Conservation (phyloP, 2,113 vertebrate genomes). For the Rhinolophus ferrumequinum region DNA sequence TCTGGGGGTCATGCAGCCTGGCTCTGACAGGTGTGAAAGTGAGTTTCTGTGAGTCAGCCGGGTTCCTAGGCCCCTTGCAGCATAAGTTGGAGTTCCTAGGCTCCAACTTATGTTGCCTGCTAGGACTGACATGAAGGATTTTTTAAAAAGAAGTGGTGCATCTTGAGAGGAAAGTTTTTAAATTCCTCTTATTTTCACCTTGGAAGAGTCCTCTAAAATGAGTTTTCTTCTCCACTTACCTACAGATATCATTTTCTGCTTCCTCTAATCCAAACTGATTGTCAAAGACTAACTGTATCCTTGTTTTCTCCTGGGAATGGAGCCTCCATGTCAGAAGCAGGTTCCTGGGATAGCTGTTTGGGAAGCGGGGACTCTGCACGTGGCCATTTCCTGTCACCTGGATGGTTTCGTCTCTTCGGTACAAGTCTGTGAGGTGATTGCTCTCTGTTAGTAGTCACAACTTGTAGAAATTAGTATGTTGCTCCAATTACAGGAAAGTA, state of each 20-base stretch:
- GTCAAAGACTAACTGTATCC: conserved; percentile 95
- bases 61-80: no score
- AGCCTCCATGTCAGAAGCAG: conserved; percentile 96
- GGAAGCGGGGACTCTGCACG: conserved; percentile 96
- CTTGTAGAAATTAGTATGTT: conserved; percentile 92
- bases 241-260: conserved; percentile 95
- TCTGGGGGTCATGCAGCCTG: not conserved
- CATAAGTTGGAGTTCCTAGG: no score
- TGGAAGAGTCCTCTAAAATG: not conserved
- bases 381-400: conserved; percentile 89
- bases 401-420: conserved; percentile 94
- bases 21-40: not conserved
- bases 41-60: not conserved
- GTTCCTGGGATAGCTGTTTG: conserved; percentile 95
- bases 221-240: conserved; percentile 85
- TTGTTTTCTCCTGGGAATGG: conserved; percentile 89
- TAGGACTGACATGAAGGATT: not conserved
- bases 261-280: conserved; percentile 96
- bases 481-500: conserved; percentile 88
- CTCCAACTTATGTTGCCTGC: no score
- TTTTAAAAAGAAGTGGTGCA: not conserved
- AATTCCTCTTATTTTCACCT: not conserved
- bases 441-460: conserved; percentile 96
- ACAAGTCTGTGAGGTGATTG: conserved; percentile 98
- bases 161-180: not conserved